Evolutionary conservation across 2,113 vertebrate genomes (phyloP).

Genomic region (Tilapia sparmanii): DNA sequence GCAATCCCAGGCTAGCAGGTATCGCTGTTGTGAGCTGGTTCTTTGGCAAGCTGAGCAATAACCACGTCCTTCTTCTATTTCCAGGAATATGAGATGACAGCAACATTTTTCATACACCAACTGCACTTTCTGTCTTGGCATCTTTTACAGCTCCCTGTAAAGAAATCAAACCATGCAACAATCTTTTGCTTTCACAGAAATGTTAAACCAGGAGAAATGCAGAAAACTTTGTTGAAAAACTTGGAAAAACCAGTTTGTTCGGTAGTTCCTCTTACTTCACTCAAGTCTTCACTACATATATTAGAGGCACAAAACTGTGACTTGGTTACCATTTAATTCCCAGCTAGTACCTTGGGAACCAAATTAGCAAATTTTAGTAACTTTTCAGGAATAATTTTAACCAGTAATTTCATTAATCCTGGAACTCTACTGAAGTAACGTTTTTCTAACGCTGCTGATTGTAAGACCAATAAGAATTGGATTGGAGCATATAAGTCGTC

Average conservation of each 20-base stretch:
- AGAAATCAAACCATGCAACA: neutral
- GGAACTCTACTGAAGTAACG: neutral
- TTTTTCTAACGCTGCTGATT: neutral
- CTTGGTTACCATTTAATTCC: neutral
- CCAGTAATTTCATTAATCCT: neutral
- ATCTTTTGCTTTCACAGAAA: neutral
- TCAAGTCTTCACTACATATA: neutral
- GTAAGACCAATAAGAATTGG: neutral
- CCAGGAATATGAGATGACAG: neutral
- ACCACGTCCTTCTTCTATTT: neutral
- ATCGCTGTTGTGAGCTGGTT: neutral
- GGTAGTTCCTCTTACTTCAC: neutral
- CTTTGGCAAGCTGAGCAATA: neutral
- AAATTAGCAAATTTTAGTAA: neutral
- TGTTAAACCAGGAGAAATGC: neutral
- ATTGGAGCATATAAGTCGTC: neutral
- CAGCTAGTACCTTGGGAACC: neutral
- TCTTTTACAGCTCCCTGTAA: neutral
- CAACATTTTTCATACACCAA: neutral
- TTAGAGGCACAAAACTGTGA: neutral
- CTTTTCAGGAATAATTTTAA: neutral
- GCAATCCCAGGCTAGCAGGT: neutral
- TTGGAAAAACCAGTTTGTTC: neutral
- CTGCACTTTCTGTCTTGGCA: neutral
- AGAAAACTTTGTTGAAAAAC: neutral